These are phyloP conservation scores for Neomonachus schauinslandi DNA, from an alignment of 2,113 vertebrate species.

Conservation along the genomic window DNA sequence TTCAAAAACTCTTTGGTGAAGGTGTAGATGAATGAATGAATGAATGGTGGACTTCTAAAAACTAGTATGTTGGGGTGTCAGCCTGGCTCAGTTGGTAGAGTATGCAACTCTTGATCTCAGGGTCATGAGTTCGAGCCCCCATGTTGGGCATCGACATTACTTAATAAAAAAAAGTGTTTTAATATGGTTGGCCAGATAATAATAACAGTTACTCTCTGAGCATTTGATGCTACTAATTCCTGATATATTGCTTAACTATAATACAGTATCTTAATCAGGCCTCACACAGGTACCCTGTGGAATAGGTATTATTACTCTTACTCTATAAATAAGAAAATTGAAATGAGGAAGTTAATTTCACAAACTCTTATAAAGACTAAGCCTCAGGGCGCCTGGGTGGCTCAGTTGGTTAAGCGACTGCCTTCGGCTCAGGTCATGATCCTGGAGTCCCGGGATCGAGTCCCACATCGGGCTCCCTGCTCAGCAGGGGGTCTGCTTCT, in stretches of 20 bases:
- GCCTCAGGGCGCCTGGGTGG: no score
- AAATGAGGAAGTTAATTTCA: conserved; percentile 38
- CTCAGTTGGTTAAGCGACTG: no score
- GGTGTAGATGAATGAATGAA: not conserved
- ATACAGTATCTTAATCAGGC: not conserved
- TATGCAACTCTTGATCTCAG: not conserved
- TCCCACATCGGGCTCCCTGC: no score
- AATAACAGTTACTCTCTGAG: not conserved
- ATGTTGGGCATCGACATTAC: not conserved
- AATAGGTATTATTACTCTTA: not conserved
- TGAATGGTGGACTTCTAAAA: not conserved
- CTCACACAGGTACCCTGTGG: not conserved
- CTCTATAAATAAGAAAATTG: not conserved
- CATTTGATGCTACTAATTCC: not conserved
- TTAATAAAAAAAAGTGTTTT: not conserved
- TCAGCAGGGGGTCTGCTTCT: no score
- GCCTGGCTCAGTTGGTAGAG: not conserved
- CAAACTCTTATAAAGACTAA: conserved; percentile 18
- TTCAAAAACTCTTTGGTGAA: conserved; percentile 26
- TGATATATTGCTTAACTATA: not conserved
- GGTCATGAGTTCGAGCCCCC: not conserved
- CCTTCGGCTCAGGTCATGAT: no score
- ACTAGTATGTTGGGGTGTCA: not conserved
- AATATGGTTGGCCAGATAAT: conserved; percentile 1
- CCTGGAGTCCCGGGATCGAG: no score